Evolutionary conservation across 2,888 invertebrate genomes (phyloP).

Genomic region (Lithophane leautieri): DNA sequence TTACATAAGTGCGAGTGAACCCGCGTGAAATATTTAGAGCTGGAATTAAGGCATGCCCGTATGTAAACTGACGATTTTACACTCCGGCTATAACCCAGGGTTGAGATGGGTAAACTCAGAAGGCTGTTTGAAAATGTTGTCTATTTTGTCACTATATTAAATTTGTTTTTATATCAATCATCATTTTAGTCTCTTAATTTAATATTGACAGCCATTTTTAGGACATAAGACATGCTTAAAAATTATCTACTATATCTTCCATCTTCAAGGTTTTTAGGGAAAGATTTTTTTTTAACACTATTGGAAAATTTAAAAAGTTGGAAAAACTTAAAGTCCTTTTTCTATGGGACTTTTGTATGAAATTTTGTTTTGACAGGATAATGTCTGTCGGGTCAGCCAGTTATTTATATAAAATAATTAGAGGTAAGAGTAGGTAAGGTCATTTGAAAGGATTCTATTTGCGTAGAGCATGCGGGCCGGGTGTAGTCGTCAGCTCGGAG

Average conservation of each 20-base stretch:
- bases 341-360: no score
- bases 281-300: no score
- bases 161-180: no score
- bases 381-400: no score
- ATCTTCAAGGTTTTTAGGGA: no score
- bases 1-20: background rate
- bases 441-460: slow-evolving; percentile 12
- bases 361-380: no score
- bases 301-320: no score
- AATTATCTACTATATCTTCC: no score
- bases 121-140: background rate
- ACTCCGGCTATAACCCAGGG: background rate
- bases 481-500: slow-evolving; percentile 7
- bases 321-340: no score
- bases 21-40: slow-evolving; percentile 28
- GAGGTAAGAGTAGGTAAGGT: no score
- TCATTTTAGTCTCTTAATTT: background rate
- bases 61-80: background rate
- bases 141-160: background rate
- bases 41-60: background rate
- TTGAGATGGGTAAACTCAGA: background rate
- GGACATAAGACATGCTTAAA: background rate
- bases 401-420: background rate
- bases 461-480: background rate
- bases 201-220: background rate